Conservation (phyloP, 1,140 invertebrate species). For the Galendromus occidentalis region DNA sequence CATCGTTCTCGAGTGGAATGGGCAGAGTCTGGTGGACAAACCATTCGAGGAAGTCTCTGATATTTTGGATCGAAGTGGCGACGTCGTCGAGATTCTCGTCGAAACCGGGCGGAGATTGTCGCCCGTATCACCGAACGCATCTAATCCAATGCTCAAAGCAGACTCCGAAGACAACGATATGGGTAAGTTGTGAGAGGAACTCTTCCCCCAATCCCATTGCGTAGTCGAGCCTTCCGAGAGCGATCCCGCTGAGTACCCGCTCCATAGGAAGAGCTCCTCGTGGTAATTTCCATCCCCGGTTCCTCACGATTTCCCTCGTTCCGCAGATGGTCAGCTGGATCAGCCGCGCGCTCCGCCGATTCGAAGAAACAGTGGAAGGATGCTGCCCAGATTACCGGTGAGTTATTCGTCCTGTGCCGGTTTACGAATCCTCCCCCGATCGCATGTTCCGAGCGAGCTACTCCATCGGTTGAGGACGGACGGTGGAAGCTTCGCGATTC, state of each 20-base stretch:
- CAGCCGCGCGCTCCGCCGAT: slow-evolving; percentile 3
- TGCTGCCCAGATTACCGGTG: slow-evolving; percentile 5
- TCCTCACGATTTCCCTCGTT: background rate
- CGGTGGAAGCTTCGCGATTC: too few relatives aligned
- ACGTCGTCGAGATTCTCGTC: slow-evolving; percentile 57
- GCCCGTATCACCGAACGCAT: background rate
- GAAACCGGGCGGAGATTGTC: slow-evolving; percentile 32
- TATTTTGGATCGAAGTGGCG: slow-evolving; percentile 58
- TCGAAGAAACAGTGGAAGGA: slow-evolving; percentile 9
- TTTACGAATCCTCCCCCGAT: too few relatives aligned
- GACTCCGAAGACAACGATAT: slow-evolving; percentile 5
- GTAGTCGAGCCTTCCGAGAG: too few relatives aligned
- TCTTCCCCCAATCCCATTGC: too few relatives aligned
- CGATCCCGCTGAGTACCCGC: too few relatives aligned
- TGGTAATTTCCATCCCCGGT: too few relatives aligned
- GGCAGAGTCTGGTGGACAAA: slow-evolving; percentile 58
- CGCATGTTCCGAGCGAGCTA: too few relatives aligned
- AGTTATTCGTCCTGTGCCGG: too few relatives aligned
- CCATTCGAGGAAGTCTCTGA: slow-evolving; percentile 69
- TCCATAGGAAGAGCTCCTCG: too few relatives aligned
- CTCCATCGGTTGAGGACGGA: too few relatives aligned
- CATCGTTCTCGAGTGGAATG: slow-evolving; percentile 51
- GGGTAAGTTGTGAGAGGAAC: background rate
- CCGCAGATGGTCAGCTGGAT: slow-evolving; percentile 8
- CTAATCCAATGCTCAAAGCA: background rate